Conservation (phyloP, 2,888 invertebrate species). For the Drosophila mulleri region DNA sequence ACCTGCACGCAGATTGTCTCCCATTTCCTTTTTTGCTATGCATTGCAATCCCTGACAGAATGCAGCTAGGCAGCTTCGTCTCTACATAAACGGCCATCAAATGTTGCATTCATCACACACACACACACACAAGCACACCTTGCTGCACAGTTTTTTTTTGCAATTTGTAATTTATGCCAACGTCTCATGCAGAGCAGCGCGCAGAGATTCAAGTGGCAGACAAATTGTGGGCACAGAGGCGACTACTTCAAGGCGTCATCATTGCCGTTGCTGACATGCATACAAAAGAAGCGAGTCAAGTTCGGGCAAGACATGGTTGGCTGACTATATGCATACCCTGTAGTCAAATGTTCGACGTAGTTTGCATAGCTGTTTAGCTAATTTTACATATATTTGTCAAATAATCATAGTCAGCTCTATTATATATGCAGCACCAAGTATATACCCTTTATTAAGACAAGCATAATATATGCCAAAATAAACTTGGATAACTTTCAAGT, state of each 20-base stretch:
- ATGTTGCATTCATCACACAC: conserved; percentile 57
- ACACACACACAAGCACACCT: conserved; percentile 18
- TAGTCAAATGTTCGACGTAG: neutral
- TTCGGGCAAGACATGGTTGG: too few species aligned
- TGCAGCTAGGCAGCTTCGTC: conserved; percentile 65
- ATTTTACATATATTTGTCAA: too few species aligned
- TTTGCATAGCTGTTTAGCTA: neutral
- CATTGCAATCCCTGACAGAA: conserved; percentile 62
- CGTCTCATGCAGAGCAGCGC: conserved; percentile 50
- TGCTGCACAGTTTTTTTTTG: conserved; percentile 46
- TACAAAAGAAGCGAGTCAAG: conserved; percentile 45
- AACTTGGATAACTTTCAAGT: neutral
- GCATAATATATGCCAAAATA: too few species aligned
- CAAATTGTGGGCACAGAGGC: conserved; percentile 59
- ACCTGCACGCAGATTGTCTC: conserved; percentile 32
- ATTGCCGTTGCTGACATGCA: conserved; percentile 54
- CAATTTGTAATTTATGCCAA: conserved; percentile 76
- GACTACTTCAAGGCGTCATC: conserved; percentile 49
- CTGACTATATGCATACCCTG: conserved; percentile 24
- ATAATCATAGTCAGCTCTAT: neutral
- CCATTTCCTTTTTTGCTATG: conserved; percentile 49
- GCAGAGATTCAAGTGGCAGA: conserved; percentile 64
- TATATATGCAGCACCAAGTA: too few species aligned
- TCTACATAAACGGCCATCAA: conserved; percentile 59
- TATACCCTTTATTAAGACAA: neutral